phyloP scores from a whole-genome alignment of 2,113 vertebrate genomes.

The Catharus bicknelli region DNA sequence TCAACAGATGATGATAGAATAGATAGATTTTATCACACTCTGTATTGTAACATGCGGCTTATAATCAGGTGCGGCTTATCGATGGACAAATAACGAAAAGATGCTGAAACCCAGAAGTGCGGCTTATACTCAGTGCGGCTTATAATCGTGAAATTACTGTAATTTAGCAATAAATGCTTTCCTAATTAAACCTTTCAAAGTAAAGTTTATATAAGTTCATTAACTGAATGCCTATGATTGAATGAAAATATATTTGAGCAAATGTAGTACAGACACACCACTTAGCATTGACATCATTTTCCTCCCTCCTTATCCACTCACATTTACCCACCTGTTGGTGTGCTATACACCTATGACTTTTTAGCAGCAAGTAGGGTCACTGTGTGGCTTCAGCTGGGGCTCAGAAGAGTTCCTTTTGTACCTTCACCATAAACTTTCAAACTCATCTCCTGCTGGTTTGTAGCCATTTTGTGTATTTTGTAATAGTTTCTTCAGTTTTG shows the following conservation, averaged over 20 bases:
- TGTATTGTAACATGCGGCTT: too few species aligned
- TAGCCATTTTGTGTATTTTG: not conserved
- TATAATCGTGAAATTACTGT: too few species aligned
- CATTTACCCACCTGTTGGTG: not conserved
- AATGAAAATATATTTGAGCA: not conserved
- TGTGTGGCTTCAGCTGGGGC: not conserved
- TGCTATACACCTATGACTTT: not conserved
- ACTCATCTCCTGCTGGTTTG: not conserved
- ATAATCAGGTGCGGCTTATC: too few species aligned
- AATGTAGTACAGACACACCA: not conserved
- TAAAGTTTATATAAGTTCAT: not conserved
- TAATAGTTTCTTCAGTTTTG: not conserved
- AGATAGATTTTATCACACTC: too few species aligned
- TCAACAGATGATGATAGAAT: too few species aligned
- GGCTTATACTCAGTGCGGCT: too few species aligned
- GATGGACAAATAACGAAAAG: too few species aligned
- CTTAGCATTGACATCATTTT: not conserved
- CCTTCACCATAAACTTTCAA: not conserved
- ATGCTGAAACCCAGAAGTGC: too few species aligned
- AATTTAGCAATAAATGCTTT: not conserved
- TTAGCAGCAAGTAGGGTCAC: rapidly evolving
- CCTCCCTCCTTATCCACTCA: rapidly evolving
- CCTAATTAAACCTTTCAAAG: not conserved
- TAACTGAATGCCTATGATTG: not conserved
- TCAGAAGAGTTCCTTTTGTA: not conserved